These are phyloP conservation scores for Zaprionus capensis DNA, from an alignment of 1,140 invertebrate species.

Conservation along the genomic window DNA sequence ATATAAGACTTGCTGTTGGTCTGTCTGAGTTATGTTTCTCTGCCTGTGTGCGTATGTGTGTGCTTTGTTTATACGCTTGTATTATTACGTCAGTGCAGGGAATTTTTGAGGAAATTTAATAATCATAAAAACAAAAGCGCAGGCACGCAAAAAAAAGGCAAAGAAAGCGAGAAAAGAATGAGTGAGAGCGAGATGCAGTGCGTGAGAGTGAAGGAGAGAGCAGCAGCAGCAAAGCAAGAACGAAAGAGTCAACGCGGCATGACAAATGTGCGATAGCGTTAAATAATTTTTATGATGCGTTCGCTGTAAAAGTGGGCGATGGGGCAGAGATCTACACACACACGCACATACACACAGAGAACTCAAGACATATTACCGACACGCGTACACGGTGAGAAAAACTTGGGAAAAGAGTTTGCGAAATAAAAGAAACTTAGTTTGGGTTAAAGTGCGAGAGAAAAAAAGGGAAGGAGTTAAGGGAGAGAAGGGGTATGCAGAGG, in stretches of 20 bases:
- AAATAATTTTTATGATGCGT: conserved; percentile 80
- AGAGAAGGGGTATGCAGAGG: background rate
- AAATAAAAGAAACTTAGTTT: background rate
- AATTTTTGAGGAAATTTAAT: conserved; percentile 73
- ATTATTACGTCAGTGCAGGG: conserved; percentile 63
- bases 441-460: too few relatives aligned
- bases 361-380: conserved; percentile 18
- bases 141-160: conserved; percentile 35
- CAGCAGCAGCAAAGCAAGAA: conserved; percentile 17
- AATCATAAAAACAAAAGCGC: conserved; percentile 73
- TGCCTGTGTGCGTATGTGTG: background rate
- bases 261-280: conserved; percentile 80
- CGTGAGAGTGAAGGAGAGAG: background rate
- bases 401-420: background rate
- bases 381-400: conserved; percentile 32
- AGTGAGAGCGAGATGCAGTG: background rate
- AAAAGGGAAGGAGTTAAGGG: background rate
- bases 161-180: conserved; percentile 29
- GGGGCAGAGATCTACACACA: conserved; percentile 17
- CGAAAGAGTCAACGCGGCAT: conserved; percentile 73
- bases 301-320: conserved; percentile 59
- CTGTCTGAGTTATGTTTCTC: conserved; percentile 22
- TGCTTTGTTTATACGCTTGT: conserved; percentile 30
- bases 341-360: background rate
- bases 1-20: conserved; percentile 2